Evolutionary conservation across 2,113 vertebrate genomes (phyloP), one percentile per base, ranked within the genome.

Genomic region (Choloepus hoffmanni): DNA sequence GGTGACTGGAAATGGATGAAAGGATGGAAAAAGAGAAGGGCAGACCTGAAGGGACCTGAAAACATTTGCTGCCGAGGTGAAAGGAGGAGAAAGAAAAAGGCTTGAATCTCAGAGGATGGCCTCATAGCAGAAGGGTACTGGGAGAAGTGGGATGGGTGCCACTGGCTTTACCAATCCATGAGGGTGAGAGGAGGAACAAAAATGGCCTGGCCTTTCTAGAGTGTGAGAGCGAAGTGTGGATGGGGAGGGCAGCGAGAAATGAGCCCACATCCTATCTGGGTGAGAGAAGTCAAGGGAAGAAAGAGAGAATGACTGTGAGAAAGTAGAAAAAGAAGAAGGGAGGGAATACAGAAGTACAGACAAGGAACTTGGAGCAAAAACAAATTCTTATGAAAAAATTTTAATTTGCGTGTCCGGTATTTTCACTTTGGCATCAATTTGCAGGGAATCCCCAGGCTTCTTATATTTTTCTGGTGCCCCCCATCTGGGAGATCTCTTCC

Each of bases 61-160:
- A 72, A 18, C 15, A 10, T 73, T 62, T 89, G 23, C 84, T 95
- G n/a, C 36, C 23, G 26, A 86, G 8, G 18, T 45, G 43, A 58
- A 97, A 77, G 28, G 5, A 65, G 74, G 94, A 86, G 73, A 81
- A 90, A 76, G 43, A 58, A 77, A 50, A 33, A 45, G 68, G 12
- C 21, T 12, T 11, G 53, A 40, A 36, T 26, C 19, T n/a, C 70
- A 11, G 30, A 33, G 6, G 6, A 30, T 16, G 30, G 4, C 21
- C 26, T 76, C 74, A 23, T 62, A 62, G 40, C 40, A n/a, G 40
- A 30, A 13, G 53, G 50, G 9, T 82, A 58, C 50, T 40, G 58
- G 18, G 55, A n/a, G 55, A 68, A 23, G 2, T 13, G n/a, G 48
- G 50, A 15, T 48, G 48, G 43, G 14, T 48, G 28, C 4, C 10